These are phyloP conservation scores for Hemicordylus capensis DNA, from an alignment of 2,113 vertebrate species.

Conservation along the genomic window DNA sequence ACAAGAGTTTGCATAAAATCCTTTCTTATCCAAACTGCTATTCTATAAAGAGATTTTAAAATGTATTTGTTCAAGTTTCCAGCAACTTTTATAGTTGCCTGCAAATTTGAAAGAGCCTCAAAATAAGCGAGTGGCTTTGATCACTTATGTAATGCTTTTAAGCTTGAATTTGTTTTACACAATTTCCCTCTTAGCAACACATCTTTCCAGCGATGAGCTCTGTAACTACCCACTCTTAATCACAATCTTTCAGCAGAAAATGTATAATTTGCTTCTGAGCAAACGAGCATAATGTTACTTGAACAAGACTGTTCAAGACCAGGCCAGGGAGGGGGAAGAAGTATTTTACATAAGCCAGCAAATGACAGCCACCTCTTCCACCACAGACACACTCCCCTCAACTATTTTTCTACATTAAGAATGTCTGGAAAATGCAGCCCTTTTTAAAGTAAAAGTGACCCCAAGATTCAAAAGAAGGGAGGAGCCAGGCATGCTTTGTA, in stretches of 20 bases:
- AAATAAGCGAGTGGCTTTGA: background rate
- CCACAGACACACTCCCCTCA: background rate
- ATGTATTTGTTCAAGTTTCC: too few relatives aligned
- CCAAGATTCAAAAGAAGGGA: background rate
- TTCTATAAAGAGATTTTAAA: fast-evolving
- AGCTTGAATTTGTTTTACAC: constrained; percentile 8
- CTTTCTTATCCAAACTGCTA: background rate
- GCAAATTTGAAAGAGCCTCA: constrained; percentile 22
- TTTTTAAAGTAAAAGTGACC: background rate
- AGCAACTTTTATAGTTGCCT: background rate
- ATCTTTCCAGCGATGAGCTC: constrained; percentile 21
- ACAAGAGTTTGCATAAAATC: background rate
- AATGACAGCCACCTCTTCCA: background rate
- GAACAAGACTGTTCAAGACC: constrained; percentile 18
- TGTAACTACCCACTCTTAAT: background rate
- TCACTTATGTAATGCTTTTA: constrained; percentile 14
- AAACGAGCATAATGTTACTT: constrained; percentile 1
- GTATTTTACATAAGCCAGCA: constrained; percentile 32
- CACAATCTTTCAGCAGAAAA: constrained; percentile 43
- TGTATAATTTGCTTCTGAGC: constrained; percentile 53
- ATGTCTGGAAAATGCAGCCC: background rate
- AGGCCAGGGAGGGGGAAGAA: background rate
- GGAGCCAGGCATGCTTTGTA: background rate
- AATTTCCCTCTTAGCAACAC: constrained; percentile 42
- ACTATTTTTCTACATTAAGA: background rate